Conservation (phyloP, 2,888 invertebrate species). For the Papilio demoleus region DNA sequence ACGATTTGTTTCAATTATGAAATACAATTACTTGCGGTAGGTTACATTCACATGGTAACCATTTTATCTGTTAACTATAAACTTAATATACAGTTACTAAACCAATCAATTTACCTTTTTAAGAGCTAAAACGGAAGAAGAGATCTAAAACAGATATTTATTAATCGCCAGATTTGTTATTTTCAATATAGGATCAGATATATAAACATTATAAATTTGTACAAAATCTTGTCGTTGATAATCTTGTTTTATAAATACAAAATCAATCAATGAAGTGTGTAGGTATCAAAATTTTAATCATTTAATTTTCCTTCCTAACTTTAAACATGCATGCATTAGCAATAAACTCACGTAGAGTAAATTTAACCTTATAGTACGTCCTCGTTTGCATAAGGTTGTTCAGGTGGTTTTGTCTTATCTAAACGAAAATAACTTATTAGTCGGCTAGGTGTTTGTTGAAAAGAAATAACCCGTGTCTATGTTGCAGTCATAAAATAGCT, state of each 20-base stretch:
- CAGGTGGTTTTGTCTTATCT: background rate
- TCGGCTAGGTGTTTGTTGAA: background rate
- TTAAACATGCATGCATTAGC: background rate
- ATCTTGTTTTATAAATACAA: too few species aligned
- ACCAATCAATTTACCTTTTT: too few species aligned
- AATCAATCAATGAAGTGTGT: too few species aligned
- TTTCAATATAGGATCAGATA: too few species aligned
- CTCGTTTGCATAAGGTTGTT: background rate
- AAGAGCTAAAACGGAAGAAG: too few species aligned
- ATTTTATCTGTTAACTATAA: too few species aligned
- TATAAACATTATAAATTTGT: too few species aligned
- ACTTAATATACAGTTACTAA: too few species aligned
- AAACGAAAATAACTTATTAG: background rate
- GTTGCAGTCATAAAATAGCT: background rate
- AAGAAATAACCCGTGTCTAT: background rate
- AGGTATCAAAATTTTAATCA: background rate
- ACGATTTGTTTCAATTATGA: conserved; percentile 14
- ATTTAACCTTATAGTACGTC: background rate
- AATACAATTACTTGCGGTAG: conserved; percentile 1
- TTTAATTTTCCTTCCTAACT: conserved; percentile 1
- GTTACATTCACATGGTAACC: background rate
- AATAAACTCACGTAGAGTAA: background rate
- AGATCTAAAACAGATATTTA: too few species aligned
- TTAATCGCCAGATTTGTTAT: too few species aligned
- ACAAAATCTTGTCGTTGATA: too few species aligned